Base-by-base conservation (phyloP, 2,797 vertebrate species). In the Siniperca obscura region DNA sequence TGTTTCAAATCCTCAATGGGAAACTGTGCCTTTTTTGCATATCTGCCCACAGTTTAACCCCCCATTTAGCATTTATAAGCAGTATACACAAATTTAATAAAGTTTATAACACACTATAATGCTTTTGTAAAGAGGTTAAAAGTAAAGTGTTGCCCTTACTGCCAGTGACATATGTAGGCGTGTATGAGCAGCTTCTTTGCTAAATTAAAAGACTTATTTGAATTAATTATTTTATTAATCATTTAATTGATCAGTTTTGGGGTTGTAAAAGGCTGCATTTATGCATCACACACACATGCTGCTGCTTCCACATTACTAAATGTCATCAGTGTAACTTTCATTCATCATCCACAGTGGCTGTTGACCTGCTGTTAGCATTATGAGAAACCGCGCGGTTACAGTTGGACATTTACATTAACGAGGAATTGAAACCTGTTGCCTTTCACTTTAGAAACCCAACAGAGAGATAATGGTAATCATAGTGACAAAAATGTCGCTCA, bases 351-450 rank as follows among this genome's bases (percentile, higher is more conserved):
- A n/a, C 13, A 1, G 21, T 9, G 7, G 2, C 14, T 21, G 14
- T 13, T 16, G 22, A 44, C 14, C 53, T 61, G 25, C 53, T 65
- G 19, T n/a, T 30, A 21, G 48, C 22, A 4, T 61, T 1, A 56
- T 14, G 71, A 77, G 65, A 80, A 87, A 71, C 62, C 27, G 44
- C 78, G 74, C 42, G 46, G 48, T 74, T 60, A 75, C 83, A 69
- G 75, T 76, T 83, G 25, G 40, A 83, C 69, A 82, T 86, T 90
- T 75, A 75, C 78, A 90, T 78, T 82, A 34, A 74, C 16, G 65
- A 73, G 93, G 93, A 93, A 94, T 81, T 90, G 93, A 95, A 95
- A 95, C 88, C 70, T 55, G 66, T 10, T 13, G 74, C 83, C 84
- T 93, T 94, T 93, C 83, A 89, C 84, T 79, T 85, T 78, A 82